Conservation (phyloP, 2,797 vertebrate genomes). For the Orientallactaga sibirica region DNA sequence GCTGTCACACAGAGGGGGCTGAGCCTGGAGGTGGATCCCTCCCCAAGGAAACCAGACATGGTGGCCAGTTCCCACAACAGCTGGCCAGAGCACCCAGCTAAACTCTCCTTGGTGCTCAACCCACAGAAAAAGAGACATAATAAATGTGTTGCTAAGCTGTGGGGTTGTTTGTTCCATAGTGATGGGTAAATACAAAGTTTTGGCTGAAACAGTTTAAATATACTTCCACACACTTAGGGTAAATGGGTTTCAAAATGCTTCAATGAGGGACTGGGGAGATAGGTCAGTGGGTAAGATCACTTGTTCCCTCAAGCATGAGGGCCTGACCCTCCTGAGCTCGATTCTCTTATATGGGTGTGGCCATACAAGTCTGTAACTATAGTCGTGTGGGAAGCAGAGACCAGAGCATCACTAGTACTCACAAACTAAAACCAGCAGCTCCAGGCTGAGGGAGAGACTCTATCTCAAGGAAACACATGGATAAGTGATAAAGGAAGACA, state of each 20-base stretch:
- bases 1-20: not conserved
- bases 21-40: not conserved
- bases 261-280: no score
- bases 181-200: not conserved
- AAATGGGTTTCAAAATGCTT: no score
- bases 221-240: not conserved
- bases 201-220: not conserved
- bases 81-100: not conserved
- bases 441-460: no score
- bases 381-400: no score
- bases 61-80: not conserved
- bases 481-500: no score
- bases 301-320: not conserved
- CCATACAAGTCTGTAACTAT: no score
- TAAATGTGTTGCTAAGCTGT: not conserved
- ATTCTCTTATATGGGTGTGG: no score
- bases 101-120: not conserved
- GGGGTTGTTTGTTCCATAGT: not conserved
- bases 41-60: not conserved
- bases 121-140: rapidly evolving
- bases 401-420: no score
- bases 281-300: no score
- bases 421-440: no score
- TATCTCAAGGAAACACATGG: no score
- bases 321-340: no score